Percentiles rank a stretch among this genome's conserved stretches.
Evolutionary conservation across 2,113 vertebrate genomes (phyloP).

Genomic region (Muntiacus reevesi): DNA sequence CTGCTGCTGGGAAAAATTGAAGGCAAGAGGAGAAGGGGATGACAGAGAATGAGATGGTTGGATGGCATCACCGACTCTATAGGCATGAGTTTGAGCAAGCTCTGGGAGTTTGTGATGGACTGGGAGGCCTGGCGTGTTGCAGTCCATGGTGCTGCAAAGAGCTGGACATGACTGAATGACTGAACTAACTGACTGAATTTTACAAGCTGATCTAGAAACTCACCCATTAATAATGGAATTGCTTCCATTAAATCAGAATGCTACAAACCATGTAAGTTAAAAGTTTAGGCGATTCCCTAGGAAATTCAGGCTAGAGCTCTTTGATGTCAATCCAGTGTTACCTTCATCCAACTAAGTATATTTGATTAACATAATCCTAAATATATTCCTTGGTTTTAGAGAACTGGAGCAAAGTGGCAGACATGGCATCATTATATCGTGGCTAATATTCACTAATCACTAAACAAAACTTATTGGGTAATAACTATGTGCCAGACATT

Average conservation of each 20-base stretch:
- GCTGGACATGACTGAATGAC: accelerated
- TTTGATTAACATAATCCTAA: too few species aligned
- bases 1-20: background rate
- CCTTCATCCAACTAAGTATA: too few species aligned
- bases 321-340: too few species aligned
- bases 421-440: too few species aligned
- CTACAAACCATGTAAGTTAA: too few species aligned
- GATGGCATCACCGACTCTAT: background rate
- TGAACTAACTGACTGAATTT: background rate
- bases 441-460: too few species aligned
- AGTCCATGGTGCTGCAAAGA: background rate
- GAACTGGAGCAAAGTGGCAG: too few species aligned
- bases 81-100: background rate
- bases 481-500: background rate
- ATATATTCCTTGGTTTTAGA: too few species aligned
- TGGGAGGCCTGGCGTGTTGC: background rate
- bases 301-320: background rate
- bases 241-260: too few species aligned
- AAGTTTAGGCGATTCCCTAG: too few species aligned
- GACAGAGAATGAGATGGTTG: background rate
- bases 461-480: too few species aligned
- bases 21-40: background rate
- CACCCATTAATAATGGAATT: background rate
- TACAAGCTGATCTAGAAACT: background rate
- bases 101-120: background rate